phyloP scores from a whole-genome alignment of 1,140 invertebrate genomes.

The Apis laboriosa region DNA sequence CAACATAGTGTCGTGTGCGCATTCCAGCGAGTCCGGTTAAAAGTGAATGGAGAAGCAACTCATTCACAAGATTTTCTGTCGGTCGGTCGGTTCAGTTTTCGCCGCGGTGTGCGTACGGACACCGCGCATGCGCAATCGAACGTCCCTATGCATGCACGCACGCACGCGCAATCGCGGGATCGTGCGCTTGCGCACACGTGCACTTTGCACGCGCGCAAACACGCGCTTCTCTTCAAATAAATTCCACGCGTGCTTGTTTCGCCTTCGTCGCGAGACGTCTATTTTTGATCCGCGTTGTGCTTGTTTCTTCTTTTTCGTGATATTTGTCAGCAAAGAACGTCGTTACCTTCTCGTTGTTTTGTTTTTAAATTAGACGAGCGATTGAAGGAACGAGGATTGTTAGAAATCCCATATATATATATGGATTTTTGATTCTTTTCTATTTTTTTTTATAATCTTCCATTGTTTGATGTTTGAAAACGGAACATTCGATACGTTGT shows the following conservation, averaged over 20 bases:
- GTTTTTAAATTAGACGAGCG: not conserved
- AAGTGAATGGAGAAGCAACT: constrained; percentile 78
- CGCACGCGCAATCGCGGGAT: not conserved
- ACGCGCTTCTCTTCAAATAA: not conserved
- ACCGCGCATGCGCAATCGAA: constrained; percentile 1
- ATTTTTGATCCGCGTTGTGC: constrained; percentile 31
- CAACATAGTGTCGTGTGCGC: not conserved
- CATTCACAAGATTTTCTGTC: constrained; percentile 79
- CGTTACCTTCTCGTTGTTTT: not conserved
- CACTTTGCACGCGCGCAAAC: constrained; percentile 12
- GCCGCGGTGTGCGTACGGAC: constrained; percentile 33
- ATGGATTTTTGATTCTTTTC: not conserved
- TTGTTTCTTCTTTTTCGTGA: not conserved
- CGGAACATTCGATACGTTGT: no score
- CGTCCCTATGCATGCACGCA: not conserved
- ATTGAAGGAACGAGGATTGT: no score
- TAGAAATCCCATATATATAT: not conserved
- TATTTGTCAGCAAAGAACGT: constrained; percentile 3
- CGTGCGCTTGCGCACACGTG: not conserved
- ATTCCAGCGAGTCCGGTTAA: constrained; percentile 67
- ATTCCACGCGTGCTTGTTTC: constrained; percentile 19
- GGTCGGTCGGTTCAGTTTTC: constrained; percentile 61
- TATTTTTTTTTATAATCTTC: not conserved
- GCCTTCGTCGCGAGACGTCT: not conserved
- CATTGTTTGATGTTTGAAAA: no score